Evolutionary conservation across 1,140 invertebrate species (phyloP), one percentile per base, ranked within the genome.

Genomic region (Pseudoatta argentina): DNA sequence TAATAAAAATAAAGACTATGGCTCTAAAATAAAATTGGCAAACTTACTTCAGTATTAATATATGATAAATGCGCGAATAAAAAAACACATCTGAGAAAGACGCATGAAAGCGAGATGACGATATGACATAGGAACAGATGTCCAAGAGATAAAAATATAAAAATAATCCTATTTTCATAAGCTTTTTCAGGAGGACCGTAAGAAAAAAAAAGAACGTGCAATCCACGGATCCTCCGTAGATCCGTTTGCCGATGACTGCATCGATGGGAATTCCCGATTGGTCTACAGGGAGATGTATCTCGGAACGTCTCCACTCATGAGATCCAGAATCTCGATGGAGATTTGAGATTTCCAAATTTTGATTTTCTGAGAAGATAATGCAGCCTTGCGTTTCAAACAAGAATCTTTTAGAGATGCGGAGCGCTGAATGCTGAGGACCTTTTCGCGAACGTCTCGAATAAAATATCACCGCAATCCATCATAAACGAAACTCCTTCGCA

Each of bases 401-500:
- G 57, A 16, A 63, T 67, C 78, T 59, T 81, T 48, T 63, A 16
- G 16, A 30, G 12, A 87, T 21, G 53, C 18, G n/a, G 59, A n/a
- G 21, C 16, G 34, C 30, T 48, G 55, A 44, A 87, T 63, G 48
- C 44, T 55, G 48, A 71, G 18, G 53, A 16, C 34, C 69, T 71
- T 21, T 71, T 61, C 64, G 53, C 34, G 27, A 63, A 27, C 24
- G 27, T 83, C n/a, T 12, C 39, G 51, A 53, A 55, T 66, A 24
- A 73, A 73, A 86, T 72, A 72, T 79, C 18, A n/a, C 51, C 7
- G 21, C 8, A 0, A 44, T 55, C 39, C 6, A 30, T 78, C 57
- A 66, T 72, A 88, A 86, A 67, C 44, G 67, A 3, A 86, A 73
- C 66, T 81, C 39, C 78, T 87, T 75, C 69, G 53, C 48, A 71